Percentiles rank a stretch among this genome's conserved stretches.
Conservation (phyloP, 2,113 vertebrate species). For the Vicugna pacos region DNA sequence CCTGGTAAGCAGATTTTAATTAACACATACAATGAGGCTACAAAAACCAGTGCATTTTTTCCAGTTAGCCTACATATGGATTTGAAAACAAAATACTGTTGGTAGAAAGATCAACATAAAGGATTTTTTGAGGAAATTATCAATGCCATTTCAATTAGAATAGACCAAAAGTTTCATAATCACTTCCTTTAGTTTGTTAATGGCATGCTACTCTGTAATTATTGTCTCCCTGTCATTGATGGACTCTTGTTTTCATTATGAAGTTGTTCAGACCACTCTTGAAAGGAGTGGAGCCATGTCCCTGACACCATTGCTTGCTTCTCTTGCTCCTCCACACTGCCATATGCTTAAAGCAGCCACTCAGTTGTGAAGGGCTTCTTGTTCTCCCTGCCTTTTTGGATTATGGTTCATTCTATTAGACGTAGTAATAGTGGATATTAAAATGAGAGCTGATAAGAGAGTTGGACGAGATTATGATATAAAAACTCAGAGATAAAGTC, state of each 20-base stretch:
- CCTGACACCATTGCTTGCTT: not conserved
- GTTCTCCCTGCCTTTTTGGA: not conserved
- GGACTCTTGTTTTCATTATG: not conserved
- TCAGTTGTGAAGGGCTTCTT: not conserved
- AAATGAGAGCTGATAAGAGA: not conserved
- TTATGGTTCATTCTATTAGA: not conserved
- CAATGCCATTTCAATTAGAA: slow-evolving; percentile 5
- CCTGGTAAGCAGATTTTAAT: slow-evolving; percentile 89
- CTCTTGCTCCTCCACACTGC: not conserved
- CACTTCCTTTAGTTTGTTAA: slow-evolving; percentile 21
- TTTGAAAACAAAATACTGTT: slow-evolving; percentile 52
- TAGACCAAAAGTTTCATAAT: not conserved
- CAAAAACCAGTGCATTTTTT: not conserved
- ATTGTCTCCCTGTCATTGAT: not conserved
- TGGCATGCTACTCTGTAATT: not conserved
- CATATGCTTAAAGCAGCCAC: not conserved
- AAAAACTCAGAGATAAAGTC: not conserved
- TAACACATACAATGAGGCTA: not conserved
- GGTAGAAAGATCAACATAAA: slow-evolving; percentile 36
- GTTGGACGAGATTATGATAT: slow-evolving; percentile 1
- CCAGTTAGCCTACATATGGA: slow-evolving; percentile 23
- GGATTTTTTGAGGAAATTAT: not conserved
- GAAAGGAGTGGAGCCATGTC: not conserved
- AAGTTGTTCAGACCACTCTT: not conserved
- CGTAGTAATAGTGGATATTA: not conserved